Conservation (phyloP, 2,888 invertebrate genomes). For the Sussaba pulchella region DNA sequence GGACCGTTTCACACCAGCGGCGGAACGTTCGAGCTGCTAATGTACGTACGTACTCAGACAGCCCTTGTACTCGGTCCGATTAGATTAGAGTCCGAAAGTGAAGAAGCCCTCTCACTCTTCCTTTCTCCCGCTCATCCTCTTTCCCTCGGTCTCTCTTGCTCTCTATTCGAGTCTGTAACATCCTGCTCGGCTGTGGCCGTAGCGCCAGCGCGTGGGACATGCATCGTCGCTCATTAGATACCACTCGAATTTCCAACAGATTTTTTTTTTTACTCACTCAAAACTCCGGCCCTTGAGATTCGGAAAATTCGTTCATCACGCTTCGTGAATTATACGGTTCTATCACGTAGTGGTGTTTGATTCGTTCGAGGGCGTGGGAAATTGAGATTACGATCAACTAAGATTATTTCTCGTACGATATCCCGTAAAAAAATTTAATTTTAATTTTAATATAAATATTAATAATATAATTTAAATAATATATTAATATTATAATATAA, state of each 20-base stretch:
- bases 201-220: not conserved
- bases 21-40: slow-evolving; percentile 39
- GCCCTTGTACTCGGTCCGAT: slow-evolving; percentile 53
- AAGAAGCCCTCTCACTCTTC: not conserved
- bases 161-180: slow-evolving; percentile 26
- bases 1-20: slow-evolving; percentile 46
- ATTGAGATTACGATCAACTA: no score
- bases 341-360: no score
- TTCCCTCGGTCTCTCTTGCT: no score
- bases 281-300: not conserved
- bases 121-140: no score
- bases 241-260: not conserved
- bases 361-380: no score
- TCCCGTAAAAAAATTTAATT: no score
- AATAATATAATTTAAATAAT: no score
- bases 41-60: slow-evolving; percentile 55
- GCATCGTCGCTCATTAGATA: not conserved
- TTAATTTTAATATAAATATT: no score
- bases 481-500: no score
- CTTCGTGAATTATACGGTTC: no score
- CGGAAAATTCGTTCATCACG: no score
- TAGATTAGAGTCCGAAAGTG: slow-evolving; percentile 59
- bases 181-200: not conserved
- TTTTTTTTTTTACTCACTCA: not conserved
- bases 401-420: no score